A percentile compares a stretch with the other conserved stretches of the same genome.
Conservation (phyloP, 2,888 invertebrate species). For the Drosophila niveifrons region DNA sequence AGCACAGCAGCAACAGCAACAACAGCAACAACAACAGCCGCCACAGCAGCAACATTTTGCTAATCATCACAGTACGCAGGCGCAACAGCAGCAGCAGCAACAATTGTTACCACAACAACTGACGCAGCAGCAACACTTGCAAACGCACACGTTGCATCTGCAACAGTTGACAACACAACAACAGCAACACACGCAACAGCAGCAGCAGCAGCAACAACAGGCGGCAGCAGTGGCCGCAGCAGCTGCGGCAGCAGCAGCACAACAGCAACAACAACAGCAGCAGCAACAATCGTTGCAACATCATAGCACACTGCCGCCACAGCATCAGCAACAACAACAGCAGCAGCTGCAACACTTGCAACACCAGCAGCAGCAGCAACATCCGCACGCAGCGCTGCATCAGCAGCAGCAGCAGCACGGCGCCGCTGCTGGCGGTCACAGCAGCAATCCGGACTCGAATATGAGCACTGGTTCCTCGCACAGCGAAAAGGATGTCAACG, state of each 20-base stretch:
- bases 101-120: constrained; percentile 56
- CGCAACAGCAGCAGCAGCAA: constrained; percentile 66
- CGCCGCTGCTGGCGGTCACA: constrained; percentile 85
- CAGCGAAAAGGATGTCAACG: constrained; percentile 93
- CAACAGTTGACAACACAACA: constrained; percentile 70
- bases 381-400: constrained; percentile 62
- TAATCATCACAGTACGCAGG: constrained; percentile 70
- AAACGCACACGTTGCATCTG: constrained; percentile 65
- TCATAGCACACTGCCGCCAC: constrained; percentile 55
- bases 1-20: constrained; percentile 82
- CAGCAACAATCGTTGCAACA: constrained; percentile 43
- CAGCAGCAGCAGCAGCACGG: constrained; percentile 87
- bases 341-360: constrained; percentile 67
- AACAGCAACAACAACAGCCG: constrained; percentile 68
- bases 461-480: constrained; percentile 99
- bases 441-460: constrained; percentile 97
- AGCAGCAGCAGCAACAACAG: constrained; percentile 52
- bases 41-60: constrained; percentile 68
- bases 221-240: constrained; percentile 54
- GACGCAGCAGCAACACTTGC: constrained; percentile 66
- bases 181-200: constrained; percentile 53
- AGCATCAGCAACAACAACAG: constrained; percentile 44
- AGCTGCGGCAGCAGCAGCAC: constrained; percentile 52
- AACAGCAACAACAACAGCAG: constrained; percentile 52
- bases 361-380: constrained; percentile 59